Evolutionary conservation across 1,140 invertebrate genomes (phyloP).

Genomic region (Ceratina japonica): DNA sequence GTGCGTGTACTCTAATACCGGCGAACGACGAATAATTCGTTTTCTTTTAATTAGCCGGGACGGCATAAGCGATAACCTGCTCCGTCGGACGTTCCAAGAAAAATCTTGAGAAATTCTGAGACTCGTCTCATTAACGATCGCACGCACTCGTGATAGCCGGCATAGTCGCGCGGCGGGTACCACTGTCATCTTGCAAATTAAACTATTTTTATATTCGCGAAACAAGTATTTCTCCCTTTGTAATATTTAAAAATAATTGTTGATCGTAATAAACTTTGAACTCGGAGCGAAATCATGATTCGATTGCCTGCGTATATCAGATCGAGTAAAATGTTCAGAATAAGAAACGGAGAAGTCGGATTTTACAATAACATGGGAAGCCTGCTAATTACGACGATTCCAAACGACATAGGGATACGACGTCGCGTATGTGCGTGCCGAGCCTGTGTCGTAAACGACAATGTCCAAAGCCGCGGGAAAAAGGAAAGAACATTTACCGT

Average conservation of each 20-base stretch:
- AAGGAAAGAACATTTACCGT: slow-evolving; percentile 50
- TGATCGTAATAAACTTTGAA: no score
- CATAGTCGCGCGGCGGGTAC: slow-evolving; percentile 8
- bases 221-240: no score
- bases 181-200: background rate
- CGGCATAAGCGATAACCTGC: background rate
- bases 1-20: slow-evolving; percentile 4
- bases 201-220: no score
- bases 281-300: no score
- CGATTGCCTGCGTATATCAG: no score
- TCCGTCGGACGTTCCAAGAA: background rate
- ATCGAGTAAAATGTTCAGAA: no score
- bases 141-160: background rate
- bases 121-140: slow-evolving; percentile 23
- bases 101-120: slow-evolving; percentile 20
- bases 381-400: slow-evolving; percentile 49
- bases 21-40: slow-evolving; percentile 19
- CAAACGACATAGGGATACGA: slow-evolving; percentile 2
- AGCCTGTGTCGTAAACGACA: slow-evolving; percentile 60
- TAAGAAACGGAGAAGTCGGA: no score
- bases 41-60: slow-evolving; percentile 25
- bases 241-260: no score
- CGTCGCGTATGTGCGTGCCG: slow-evolving; percentile 8
- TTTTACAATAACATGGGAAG: background rate
- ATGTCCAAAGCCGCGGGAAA: slow-evolving; percentile 55